A percentile compares a stretch with the other conserved stretches of the same genome.
Conservation (phyloP, 2,113 vertebrate genomes). For the Tauraco erythrolophus region DNA sequence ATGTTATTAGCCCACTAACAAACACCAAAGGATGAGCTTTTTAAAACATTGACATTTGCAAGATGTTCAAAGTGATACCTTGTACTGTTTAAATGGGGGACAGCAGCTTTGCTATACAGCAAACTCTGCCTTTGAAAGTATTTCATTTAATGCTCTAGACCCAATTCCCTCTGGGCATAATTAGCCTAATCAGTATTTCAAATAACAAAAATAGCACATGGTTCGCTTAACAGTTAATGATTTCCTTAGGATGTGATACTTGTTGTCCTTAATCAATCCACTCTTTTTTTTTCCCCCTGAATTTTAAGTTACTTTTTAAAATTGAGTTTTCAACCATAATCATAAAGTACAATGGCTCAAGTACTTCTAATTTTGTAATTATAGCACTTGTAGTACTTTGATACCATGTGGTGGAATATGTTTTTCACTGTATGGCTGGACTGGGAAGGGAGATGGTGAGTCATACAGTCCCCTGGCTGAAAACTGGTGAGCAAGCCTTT, state of each 20-base stretch:
- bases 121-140: neutral
- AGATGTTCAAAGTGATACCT: neutral
- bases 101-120: neutral
- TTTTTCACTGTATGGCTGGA: neutral
- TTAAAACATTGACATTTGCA: neutral
- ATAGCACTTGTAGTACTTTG: neutral
- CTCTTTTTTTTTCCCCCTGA: neutral
- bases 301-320: neutral
- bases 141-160: neutral
- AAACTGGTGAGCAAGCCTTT: neutral
- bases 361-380: neutral
- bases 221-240: slow-evolving; percentile 12
- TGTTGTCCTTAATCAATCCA: neutral
- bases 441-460: neutral
- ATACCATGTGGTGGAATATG: neutral
- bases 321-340: neutral
- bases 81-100: neutral
- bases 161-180: slow-evolving; percentile 14
- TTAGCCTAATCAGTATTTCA: slow-evolving; percentile 39
- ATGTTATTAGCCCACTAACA: neutral
- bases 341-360: neutral
- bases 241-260: neutral
- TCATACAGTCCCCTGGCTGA: neutral
- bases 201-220: neutral
- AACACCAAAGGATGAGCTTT: neutral